A percentile compares a stretch with the other conserved stretches of the same genome.
These are phyloP conservation scores for Sinocyclocheilus maitianheensis DNA, from an alignment of 2,113 vertebrate species.

Conservation along the genomic window DNA sequence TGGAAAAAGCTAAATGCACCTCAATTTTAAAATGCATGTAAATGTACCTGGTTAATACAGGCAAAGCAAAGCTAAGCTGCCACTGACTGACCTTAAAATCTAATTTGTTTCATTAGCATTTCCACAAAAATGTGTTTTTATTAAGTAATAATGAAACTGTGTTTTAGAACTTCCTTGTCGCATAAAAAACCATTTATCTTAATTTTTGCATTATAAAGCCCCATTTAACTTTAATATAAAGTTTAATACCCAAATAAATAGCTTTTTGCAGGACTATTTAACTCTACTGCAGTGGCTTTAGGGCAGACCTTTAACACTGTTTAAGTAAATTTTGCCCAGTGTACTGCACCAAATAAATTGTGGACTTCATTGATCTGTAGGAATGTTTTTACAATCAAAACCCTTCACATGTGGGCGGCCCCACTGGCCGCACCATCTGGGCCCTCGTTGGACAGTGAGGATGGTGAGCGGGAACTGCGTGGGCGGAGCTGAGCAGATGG, in stretches of 20 bases:
- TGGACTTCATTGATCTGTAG: neutral
- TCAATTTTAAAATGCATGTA: neutral
- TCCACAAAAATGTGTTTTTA: neutral
- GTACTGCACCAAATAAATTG: conserved; percentile 17
- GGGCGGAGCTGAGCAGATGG: conserved; percentile 72
- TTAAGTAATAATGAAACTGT: neutral
- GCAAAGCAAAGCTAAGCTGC: neutral
- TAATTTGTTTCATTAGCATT: neutral
- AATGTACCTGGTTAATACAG: neutral
- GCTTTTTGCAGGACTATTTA: conserved; percentile 36
- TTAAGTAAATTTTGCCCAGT: conserved; percentile 9
- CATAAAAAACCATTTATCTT: neutral
- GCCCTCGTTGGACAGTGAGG: conserved; percentile 87
- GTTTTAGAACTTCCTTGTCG: neutral
- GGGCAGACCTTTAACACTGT: neutral
- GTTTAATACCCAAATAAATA: conserved; percentile 26
- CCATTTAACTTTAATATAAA: conserved; percentile 44
- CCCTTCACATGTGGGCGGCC: conserved; percentile 72
- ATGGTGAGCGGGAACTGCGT: conserved; percentile 77
- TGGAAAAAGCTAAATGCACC: neutral
- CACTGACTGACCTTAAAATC: neutral
- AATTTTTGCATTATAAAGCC: conserved; percentile 30
- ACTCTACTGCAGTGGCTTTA: conserved; percentile 13
- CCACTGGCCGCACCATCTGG: conserved; percentile 69
- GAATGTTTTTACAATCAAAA: conserved; percentile 2